Base-by-base conservation (phyloP, 2,797 vertebrate species). In the Girardinus metallicus region DNA sequence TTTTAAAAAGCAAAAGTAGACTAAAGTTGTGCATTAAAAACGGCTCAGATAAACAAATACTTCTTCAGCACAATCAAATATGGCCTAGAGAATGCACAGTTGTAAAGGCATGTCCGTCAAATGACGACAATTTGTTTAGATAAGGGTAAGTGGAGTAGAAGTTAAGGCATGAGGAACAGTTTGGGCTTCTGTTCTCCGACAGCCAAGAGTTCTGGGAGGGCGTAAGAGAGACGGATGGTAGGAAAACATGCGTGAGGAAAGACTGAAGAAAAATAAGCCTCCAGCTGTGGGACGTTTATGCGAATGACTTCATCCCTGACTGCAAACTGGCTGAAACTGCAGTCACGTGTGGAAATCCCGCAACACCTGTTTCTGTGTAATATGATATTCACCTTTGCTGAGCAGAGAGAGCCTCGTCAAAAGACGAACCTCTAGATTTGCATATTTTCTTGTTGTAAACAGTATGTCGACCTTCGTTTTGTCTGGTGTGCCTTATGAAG, bases 231-330 rank as follows among this genome's bases (percentile, higher is more conserved):
- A 73, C 64, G 74, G 82, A 84, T 80, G 83, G 87, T 70, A 81
- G 79, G 78, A 85, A 84, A 86, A 74, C 74, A 77, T 75, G 72
- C 10, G n/a, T 21, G 64, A 74, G 74, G 62, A 44, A 68, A 71
- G 47, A 51, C n/a, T 16, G 12, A 74, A 74, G 23, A 0, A 39
- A 77, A 78, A 83, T 55, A 34, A 71, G 85, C 88, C 87, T 87
- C 85, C 82, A 87, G 88, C 89, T 83, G 86, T 75, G 80, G 83
- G 64, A 79, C 23, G 39, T 83, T 89, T 78, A 83, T 78, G 86
- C 85, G 66, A 77, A 84, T 93, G 89, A 94, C 94, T 85, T 95
- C 92, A 93, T 91, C 83, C 79, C 75, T n/a, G 80, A 83, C 77
- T 62, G 55, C 79, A 87, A 84, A 88, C 66, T 55, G 76, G 76